A percentile compares a stretch with the other conserved stretches of the same genome.
phyloP scores from a whole-genome alignment of 2,113 vertebrate species.

The Lepus timidus region DNA sequence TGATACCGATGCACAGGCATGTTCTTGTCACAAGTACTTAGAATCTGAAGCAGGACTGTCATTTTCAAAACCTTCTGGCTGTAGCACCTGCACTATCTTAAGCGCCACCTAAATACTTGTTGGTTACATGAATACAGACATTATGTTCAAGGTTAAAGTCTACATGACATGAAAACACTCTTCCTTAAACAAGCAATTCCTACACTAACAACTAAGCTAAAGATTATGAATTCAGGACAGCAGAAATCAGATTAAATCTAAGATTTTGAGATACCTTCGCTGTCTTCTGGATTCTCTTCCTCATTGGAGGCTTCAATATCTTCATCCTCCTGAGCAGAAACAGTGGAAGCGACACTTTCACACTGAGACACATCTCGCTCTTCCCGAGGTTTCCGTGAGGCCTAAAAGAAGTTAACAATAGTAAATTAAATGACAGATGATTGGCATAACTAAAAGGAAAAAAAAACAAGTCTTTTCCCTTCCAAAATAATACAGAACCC shows the following conservation, averaged over 20 bases:
- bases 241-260: neutral
- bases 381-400: constrained; percentile 93
- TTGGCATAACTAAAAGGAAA: constrained; percentile 28
- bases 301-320: constrained; percentile 93
- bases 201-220: constrained; percentile 38
- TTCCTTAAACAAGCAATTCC: constrained; percentile 44
- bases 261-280: constrained; percentile 91
- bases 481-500: neutral
- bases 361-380: constrained; percentile 95
- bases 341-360: constrained; percentile 94
- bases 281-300: constrained; percentile 98
- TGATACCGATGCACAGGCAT: neutral
- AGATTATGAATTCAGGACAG: neutral
- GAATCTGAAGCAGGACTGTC: neutral
- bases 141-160: constrained; percentile 14
- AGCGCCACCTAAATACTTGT: neutral
- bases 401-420: constrained; percentile 77
- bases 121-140: constrained; percentile 29
- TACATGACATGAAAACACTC: neutral
- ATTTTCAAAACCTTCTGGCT: neutral
- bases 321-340: constrained; percentile 95
- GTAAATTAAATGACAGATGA: neutral
- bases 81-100: neutral
- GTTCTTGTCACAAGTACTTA: neutral
- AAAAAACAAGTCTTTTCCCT: neutral